A percentile compares a stretch with the other conserved stretches of the same genome.
Conservation (phyloP, 2,888 invertebrate genomes). For the Oegoconia quadripuncta region DNA sequence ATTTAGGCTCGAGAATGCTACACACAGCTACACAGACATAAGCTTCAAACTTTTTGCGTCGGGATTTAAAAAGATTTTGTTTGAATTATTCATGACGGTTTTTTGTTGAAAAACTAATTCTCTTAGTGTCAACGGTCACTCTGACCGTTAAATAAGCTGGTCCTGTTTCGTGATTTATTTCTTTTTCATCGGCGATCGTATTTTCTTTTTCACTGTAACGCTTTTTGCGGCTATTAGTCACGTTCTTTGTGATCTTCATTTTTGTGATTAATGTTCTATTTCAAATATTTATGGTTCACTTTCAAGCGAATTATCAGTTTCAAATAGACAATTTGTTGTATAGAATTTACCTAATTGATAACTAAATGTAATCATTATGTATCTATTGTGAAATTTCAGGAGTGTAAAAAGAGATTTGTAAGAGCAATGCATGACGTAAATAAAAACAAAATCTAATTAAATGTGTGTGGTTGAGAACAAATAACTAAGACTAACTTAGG, state of each 20-base stretch:
- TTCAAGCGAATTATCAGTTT: neutral
- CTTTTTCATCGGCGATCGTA: constrained; percentile 22
- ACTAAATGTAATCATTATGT: too few species aligned
- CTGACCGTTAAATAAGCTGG: constrained; percentile 10
- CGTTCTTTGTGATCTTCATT: constrained; percentile 4
- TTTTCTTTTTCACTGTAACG: constrained; percentile 22
- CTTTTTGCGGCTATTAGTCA: constrained; percentile 19
- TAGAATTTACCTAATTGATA: neutral
- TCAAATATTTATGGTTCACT: neutral
- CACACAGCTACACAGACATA: too few species aligned
- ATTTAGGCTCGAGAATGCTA: too few species aligned
- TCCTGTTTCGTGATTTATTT: constrained; percentile 4
- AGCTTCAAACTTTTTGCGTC: too few species aligned
- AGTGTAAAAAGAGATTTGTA: too few species aligned
- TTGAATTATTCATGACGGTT: too few species aligned
- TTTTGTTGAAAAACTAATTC: constrained; percentile 1
- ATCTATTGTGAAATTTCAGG: too few species aligned
- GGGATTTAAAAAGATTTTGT: too few species aligned
- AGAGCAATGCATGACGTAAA: too few species aligned
- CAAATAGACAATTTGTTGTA: neutral
- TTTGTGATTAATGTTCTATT: constrained; percentile 2
- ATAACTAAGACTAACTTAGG: too few species aligned
- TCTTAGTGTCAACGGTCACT: constrained; percentile 1
- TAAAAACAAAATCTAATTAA: too few species aligned
- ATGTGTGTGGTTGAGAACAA: too few species aligned